phyloP scores from a whole-genome alignment of 2,797 vertebrate species.

The Sibirionetta formosa region DNA sequence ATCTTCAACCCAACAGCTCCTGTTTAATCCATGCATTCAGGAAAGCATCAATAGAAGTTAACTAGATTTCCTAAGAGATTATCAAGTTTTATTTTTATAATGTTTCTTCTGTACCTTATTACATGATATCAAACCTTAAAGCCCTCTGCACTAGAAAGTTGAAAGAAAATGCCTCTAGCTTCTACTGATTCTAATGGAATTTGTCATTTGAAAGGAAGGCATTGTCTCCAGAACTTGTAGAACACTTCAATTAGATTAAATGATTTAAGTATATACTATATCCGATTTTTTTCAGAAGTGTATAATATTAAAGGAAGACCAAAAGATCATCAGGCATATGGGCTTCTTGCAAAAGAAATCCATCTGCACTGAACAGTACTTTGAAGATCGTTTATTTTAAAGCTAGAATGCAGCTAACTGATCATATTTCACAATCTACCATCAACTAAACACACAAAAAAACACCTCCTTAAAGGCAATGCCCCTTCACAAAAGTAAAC shows the following conservation, averaged over 20 bases:
- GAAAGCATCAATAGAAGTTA: background rate
- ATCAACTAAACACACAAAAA: background rate
- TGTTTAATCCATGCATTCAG: background rate
- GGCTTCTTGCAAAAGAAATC: background rate
- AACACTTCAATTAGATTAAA: background rate
- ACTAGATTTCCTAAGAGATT: conserved; percentile 9
- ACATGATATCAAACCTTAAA: background rate
- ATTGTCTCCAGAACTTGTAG: background rate
- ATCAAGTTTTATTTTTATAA: background rate
- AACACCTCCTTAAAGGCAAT: background rate
- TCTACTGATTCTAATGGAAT: background rate
- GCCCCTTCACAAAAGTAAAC: background rate
- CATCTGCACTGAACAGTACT: background rate
- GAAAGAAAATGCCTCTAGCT: conserved; percentile 12
- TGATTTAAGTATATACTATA: background rate
- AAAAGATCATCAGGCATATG: background rate
- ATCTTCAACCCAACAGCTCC: background rate
- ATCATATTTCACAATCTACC: background rate
- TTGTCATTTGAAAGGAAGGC: conserved; percentile 1
- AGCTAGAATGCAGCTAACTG: background rate
- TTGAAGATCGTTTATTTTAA: background rate
- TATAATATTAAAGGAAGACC: background rate
- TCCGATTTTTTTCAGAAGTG: background rate
- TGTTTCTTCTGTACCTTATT: conserved; percentile 1
- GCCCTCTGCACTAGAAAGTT: background rate